These are phyloP conservation scores for Falco biarmicus DNA, from an alignment of 2,797 vertebrate genomes.

Conservation along the genomic window DNA sequence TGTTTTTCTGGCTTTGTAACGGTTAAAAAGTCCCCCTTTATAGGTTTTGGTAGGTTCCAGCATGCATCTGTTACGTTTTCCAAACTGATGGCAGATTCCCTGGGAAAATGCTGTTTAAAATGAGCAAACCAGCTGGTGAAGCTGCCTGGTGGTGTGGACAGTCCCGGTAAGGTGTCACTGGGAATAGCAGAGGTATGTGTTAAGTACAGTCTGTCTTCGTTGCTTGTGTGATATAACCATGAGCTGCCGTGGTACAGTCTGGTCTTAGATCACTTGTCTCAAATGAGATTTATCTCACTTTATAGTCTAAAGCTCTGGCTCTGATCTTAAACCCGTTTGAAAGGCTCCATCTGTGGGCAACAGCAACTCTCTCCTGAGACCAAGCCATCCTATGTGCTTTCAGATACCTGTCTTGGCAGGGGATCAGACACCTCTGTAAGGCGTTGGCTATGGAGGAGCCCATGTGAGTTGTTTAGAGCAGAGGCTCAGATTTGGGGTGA, in stretches of 20 bases:
- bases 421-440: neutral
- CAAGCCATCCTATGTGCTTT: too few species aligned
- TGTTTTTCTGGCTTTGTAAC: neutral
- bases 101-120: neutral
- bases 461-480: neutral
- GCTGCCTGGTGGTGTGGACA: neutral
- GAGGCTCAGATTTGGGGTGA: neutral
- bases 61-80: neutral
- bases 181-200: neutral
- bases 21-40: neutral
- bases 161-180: neutral
- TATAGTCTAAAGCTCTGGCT: neutral
- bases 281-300: neutral
- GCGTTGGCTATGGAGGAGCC: neutral
- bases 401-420: rapidly evolving
- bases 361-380: neutral
- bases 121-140: neutral
- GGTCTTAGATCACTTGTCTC: neutral
- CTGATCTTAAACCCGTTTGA: neutral
- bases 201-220: neutral
- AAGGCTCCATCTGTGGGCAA: neutral
- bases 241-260: rapidly evolving
- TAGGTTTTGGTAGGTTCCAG: neutral
- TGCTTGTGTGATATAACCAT: rapidly evolving
- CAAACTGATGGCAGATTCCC: neutral